Evolutionary conservation across 2,797 vertebrate genomes (phyloP), one percentile per base, ranked within the genome.

Genomic region (Epinephelus coioides): DNA sequence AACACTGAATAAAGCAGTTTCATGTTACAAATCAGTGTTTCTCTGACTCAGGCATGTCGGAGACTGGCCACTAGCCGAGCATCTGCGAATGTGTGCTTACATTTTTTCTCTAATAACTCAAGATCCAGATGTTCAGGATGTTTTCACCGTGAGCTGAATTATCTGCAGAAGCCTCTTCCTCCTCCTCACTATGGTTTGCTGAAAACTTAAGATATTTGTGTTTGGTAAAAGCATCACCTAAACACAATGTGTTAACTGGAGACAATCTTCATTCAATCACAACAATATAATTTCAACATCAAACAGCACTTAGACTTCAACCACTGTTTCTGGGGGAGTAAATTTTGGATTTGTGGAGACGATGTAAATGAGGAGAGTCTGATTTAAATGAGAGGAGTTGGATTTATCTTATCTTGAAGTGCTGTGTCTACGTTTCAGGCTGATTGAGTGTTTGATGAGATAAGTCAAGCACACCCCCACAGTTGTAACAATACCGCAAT

Each of bases 371-470:
- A 43, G 8, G 12, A 23, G 0, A 72, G 30, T 59, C 68, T 69
- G 56, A 66, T 82, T 72, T 68, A 56, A 67, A 67, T 69, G n/a
- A 78, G 19, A 19, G 7, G 21, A 19, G 27, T 69, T 30, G 60
- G 68, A 66, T 55, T 72, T 47, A 51, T 73, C 27, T 72, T 40
- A 59, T 78, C 62, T 63, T 73, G 9, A 88, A 73, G 43, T 46
- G 57, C 43, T 53, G 65, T 50, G 49, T 83, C 65, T 80, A 53
- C 18, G 11, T 86, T 85, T 85, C 57, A 70, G 71, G 14, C 59
- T 65, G 65, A 59, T 59, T 38, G 73, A 76, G 51, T 74, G 70
- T 73, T 69, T 84, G 77, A 77, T 72, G 72, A 80, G 77, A 79
- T 62, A 76, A 84, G 69, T 82, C 53, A 64, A 51, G 76, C n/a